A percentile compares a stretch with the other conserved stretches of the same genome.
Evolutionary conservation across 2,888 invertebrate genomes (phyloP).

Genomic region (Melanostoma scalare): DNA sequence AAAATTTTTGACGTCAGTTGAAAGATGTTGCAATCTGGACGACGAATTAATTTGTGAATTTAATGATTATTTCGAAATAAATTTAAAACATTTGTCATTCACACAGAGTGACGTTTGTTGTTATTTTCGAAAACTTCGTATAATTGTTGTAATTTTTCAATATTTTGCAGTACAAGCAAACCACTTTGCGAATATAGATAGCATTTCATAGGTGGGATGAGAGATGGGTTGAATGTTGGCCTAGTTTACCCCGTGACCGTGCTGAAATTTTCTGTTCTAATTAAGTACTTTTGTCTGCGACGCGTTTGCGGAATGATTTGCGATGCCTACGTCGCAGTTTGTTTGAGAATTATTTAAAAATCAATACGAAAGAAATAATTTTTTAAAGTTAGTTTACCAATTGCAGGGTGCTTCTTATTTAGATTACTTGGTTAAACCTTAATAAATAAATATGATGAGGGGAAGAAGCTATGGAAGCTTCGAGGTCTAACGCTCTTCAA

Average conservation of each 20-base stretch:
- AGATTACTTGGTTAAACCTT: too few relatives aligned
- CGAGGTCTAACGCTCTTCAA: too few relatives aligned
- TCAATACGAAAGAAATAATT: background rate
- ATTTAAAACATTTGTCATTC: slow-evolving; percentile 64
- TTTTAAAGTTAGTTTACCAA: too few relatives aligned
- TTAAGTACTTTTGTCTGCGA: slow-evolving; percentile 16
- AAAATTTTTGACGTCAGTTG: slow-evolving; percentile 52
- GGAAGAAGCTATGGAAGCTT: too few relatives aligned
- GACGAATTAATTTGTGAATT: slow-evolving; percentile 65
- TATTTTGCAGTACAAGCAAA: slow-evolving; percentile 27
- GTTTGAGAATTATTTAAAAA: background rate
- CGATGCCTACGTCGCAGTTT: slow-evolving; percentile 43
- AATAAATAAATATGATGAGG: too few relatives aligned
- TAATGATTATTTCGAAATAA: slow-evolving; percentile 67
- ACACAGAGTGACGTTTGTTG: slow-evolving; percentile 51
- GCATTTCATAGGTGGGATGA: background rate
- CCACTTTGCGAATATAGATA: slow-evolving; percentile 21
- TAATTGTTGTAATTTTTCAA: slow-evolving; percentile 44
- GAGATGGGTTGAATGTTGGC: slow-evolving; percentile 21
- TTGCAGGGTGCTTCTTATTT: too few relatives aligned
- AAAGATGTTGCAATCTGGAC: slow-evolving; percentile 64
- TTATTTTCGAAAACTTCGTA: slow-evolving; percentile 44
- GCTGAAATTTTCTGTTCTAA: slow-evolving; percentile 12
- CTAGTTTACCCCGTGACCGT: slow-evolving; percentile 50
- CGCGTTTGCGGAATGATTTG: background rate